Conservation (phyloP, 1,140 invertebrate genomes). For the Diorhabda sublineata region DNA sequence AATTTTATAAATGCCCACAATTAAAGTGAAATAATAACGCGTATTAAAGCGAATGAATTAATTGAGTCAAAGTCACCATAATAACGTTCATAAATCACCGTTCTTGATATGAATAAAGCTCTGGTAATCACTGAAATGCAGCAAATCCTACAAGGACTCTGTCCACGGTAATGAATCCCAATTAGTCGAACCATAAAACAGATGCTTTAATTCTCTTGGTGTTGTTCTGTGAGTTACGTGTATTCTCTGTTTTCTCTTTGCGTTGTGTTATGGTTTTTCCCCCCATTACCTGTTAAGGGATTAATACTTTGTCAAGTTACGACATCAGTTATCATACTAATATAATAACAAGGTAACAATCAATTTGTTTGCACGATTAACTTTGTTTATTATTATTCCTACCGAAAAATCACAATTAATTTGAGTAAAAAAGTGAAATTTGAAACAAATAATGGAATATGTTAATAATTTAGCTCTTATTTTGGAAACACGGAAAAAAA, state of each 20-base stretch:
- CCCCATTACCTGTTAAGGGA: not conserved
- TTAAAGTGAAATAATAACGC: not conserved
- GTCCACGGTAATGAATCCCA: constrained; percentile 35
- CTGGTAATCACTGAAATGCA: constrained; percentile 34
- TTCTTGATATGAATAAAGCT: constrained; percentile 35
- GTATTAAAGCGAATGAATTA: constrained; percentile 3
- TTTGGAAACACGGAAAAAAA: no score
- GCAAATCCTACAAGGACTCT: constrained; percentile 30
- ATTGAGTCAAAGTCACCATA: constrained; percentile 21
- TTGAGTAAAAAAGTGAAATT: no score
- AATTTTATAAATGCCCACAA: no score
- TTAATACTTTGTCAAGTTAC: not conserved
- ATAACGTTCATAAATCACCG: constrained; percentile 35
- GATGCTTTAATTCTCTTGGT: constrained; percentile 23
- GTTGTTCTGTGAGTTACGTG: not conserved
- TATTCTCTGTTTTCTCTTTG: not conserved
- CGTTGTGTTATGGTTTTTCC: not conserved
- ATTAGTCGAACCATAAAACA: constrained; percentile 36
- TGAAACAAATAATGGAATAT: no score
- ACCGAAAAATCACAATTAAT: no score
- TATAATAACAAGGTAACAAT: no score
- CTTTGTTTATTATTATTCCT: no score
- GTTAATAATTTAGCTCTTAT: no score
- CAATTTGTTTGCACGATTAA: no score
- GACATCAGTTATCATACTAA: not conserved